Conservation (phyloP, 1,140 invertebrate genomes). For the Coelopa frigida region DNA sequence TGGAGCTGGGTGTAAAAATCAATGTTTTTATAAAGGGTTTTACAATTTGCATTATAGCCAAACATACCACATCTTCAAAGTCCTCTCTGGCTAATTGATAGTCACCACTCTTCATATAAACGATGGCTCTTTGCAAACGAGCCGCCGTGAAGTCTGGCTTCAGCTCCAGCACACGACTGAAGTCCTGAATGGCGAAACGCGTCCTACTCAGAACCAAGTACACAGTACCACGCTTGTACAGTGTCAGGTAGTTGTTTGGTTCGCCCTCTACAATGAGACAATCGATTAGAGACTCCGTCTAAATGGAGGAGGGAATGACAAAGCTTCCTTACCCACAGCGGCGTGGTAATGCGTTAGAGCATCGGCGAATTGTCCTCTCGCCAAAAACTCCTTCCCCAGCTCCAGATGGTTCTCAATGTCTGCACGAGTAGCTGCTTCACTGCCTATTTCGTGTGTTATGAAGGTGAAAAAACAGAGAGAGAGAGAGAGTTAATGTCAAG, state of each 20-base stretch:
- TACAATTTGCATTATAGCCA: not conserved
- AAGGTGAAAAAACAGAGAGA: slow-evolving; percentile 8
- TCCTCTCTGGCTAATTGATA: slow-evolving; percentile 76
- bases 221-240: slow-evolving; percentile 91
- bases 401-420: slow-evolving; percentile 91
- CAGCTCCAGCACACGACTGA: slow-evolving; percentile 84
- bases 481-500: not conserved
- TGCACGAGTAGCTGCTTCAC: slow-evolving; percentile 58
- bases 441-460: slow-evolving; percentile 24
- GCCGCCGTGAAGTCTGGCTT: slow-evolving; percentile 93
- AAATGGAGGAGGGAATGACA: too few species aligned
- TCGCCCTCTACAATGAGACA: slow-evolving; percentile 73
- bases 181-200: slow-evolving; percentile 88
- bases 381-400: slow-evolving; percentile 82
- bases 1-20: slow-evolving; percentile 12
- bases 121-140: slow-evolving; percentile 74
- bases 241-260: slow-evolving; percentile 91
- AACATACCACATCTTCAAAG: slow-evolving; percentile 76
- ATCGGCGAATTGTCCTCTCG: slow-evolving; percentile 88
- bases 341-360: slow-evolving; percentile 96
- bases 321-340: slow-evolving; percentile 75
- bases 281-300: not conserved
- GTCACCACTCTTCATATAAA: slow-evolving; percentile 84
- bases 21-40: not conserved
- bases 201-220: slow-evolving; percentile 94